A percentile compares a stretch with the other conserved stretches of the same genome.
These are phyloP conservation scores for Varecia variegata DNA, from an alignment of 2,797 vertebrate genomes.

Conservation along the genomic window DNA sequence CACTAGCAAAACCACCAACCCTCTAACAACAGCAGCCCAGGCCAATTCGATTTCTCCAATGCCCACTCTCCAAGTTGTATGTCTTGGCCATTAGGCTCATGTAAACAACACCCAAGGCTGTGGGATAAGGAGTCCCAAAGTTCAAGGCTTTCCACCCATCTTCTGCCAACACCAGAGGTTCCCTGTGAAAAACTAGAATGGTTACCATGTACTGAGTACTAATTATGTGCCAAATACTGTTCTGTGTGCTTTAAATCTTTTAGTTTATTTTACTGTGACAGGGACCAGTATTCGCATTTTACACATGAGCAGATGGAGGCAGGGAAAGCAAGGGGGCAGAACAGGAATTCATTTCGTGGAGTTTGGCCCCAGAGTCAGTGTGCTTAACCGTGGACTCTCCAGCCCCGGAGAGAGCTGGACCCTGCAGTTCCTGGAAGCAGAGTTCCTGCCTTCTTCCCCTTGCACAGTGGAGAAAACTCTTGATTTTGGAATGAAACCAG, in stretches of 20 bases:
- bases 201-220: too few species aligned
- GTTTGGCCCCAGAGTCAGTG: neutral
- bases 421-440: neutral
- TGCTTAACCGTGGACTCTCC: neutral
- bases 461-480: neutral
- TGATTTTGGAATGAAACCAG: neutral
- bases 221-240: neutral
- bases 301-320: neutral
- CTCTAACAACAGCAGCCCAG: neutral
- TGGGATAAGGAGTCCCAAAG: too few species aligned
- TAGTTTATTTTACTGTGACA: neutral
- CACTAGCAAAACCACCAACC: neutral
- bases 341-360: neutral
- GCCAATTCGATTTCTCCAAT: neutral
- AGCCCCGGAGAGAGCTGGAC: neutral
- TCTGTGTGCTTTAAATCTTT: neutral
- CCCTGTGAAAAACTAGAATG: neutral
- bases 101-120: neutral
- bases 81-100: neutral
- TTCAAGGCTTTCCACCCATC: neutral
- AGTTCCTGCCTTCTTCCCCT: neutral
- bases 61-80: neutral
- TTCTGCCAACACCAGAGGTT: neutral
- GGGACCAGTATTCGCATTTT: neutral
- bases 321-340: neutral